Percentiles rank a stretch among this genome's conserved stretches.
Evolutionary conservation across 1,140 invertebrate genomes (phyloP).

Genomic region (Drosophila pruinosa): DNA sequence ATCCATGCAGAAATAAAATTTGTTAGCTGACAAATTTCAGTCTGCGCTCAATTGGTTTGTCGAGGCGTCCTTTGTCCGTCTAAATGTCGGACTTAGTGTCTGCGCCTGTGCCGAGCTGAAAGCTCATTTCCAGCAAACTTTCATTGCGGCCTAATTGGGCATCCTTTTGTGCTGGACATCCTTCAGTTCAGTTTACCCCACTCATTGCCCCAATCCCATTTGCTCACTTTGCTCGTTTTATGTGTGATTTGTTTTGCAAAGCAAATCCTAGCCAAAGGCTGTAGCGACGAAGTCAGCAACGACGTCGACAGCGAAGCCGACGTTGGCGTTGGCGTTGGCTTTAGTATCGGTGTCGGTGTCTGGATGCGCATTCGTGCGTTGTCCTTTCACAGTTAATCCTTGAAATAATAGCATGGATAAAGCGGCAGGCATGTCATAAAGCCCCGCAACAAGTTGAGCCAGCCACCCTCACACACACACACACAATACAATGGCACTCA

Average conservation of each 20-base stretch:
- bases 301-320: conserved; percentile 4
- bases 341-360: conserved; percentile 2
- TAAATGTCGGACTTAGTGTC: neutral
- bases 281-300: neutral
- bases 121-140: conserved; percentile 25
- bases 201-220: neutral
- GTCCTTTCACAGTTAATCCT: conserved; percentile 74
- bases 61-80: neutral
- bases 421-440: conserved; percentile 70
- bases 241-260: conserved; percentile 59
- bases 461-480: conserved; percentile 10
- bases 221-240: conserved; percentile 24
- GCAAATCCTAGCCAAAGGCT: conserved; percentile 50
- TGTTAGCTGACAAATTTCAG: conserved; percentile 48
- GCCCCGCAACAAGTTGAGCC: conserved; percentile 77
- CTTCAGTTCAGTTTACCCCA: neutral
- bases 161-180: conserved; percentile 27
- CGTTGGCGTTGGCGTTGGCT: neutral
- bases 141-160: conserved; percentile 22
- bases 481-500: neutral
- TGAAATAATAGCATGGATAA: conserved; percentile 79
- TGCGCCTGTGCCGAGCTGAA: neutral
- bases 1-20: conserved; percentile 64
- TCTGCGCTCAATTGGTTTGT: neutral
- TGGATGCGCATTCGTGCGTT: conserved; percentile 57